These are phyloP conservation scores for Nannobrachium achirus DNA, from an alignment of 2,113 vertebrate species.

Conservation along the genomic window DNA sequence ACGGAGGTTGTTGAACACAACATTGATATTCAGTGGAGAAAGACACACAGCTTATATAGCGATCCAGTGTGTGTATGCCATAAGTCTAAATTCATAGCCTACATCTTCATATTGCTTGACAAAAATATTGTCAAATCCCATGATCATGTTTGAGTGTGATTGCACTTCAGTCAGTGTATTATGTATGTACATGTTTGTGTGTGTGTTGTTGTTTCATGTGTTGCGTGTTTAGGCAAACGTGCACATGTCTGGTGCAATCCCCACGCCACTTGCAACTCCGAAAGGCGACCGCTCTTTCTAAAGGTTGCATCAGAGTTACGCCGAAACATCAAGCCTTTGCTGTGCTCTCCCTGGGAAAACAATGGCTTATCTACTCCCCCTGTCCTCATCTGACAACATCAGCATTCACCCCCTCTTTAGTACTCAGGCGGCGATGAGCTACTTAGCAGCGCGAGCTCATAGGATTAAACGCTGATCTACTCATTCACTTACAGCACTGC, in stretches of 20 bases:
- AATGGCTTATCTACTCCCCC: slow-evolving; percentile 69
- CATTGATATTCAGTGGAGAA: slow-evolving; percentile 45
- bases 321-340: slow-evolving; percentile 47
- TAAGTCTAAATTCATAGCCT: too few relatives aligned
- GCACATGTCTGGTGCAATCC: slow-evolving; percentile 54
- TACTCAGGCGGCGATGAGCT: slow-evolving; percentile 70
- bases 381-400: slow-evolving; percentile 75
- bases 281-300: slow-evolving; percentile 57
- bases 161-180: background rate
- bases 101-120: too few relatives aligned
- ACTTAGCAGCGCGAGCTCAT: slow-evolving; percentile 70
- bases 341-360: slow-evolving; percentile 71
- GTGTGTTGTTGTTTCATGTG: background rate
- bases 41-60: too few relatives aligned
- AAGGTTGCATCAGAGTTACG: slow-evolving; percentile 72
- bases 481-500: slow-evolving; percentile 73
- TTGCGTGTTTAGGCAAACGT: too few relatives aligned
- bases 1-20: slow-evolving; percentile 33
- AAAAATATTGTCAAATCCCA: too few relatives aligned
- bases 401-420: slow-evolving; percentile 71
- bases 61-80: too few relatives aligned
- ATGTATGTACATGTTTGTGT: background rate
- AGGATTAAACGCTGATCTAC: slow-evolving; percentile 78
- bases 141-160: background rate
- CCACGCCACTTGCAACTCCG: slow-evolving; percentile 34